A percentile compares a stretch with the other conserved stretches of the same genome.
Evolutionary conservation across 2,888 invertebrate genomes (phyloP).

Genomic region (Drosophila leonis): DNA sequence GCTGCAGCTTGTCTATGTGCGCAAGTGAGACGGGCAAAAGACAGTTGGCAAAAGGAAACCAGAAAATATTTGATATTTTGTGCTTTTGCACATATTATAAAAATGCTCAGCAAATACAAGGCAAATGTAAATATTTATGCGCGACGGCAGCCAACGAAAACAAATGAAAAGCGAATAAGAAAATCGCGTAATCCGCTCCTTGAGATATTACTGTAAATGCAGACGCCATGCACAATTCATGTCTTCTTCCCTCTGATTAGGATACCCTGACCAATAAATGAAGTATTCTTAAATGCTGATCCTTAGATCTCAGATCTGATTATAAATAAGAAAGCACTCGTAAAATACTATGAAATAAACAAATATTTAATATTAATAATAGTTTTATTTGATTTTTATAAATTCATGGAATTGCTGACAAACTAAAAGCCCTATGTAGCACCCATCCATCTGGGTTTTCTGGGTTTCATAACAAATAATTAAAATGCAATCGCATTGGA

Average conservation of each 20-base stretch:
- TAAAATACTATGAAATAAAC: background rate
- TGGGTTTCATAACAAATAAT: constrained; percentile 16
- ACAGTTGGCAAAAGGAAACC: constrained; percentile 28
- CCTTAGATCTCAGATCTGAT: too few species aligned
- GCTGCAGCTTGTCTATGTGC: constrained; percentile 17
- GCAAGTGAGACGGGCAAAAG: background rate
- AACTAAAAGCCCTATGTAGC: background rate
- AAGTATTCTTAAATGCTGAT: background rate
- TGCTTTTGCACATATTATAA: constrained; percentile 48
- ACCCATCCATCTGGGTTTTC: background rate
- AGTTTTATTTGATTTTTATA: background rate
- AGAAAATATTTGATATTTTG: constrained; percentile 69
- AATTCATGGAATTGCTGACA: background rate
- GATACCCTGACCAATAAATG: background rate
- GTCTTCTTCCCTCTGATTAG: background rate
- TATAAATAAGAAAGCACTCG: too few species aligned
- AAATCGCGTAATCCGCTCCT: constrained; percentile 7
- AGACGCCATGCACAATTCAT: background rate
- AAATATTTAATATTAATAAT: background rate
- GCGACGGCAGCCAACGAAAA: constrained; percentile 19
- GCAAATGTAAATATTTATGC: constrained; percentile 34
- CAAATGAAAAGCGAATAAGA: constrained; percentile 5
- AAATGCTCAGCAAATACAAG: constrained; percentile 60
- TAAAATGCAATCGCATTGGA: constrained; percentile 1
- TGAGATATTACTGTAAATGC: background rate